Base-by-base conservation (phyloP, 2,113 vertebrate species). In the Ramphastos sulfuratus region DNA sequence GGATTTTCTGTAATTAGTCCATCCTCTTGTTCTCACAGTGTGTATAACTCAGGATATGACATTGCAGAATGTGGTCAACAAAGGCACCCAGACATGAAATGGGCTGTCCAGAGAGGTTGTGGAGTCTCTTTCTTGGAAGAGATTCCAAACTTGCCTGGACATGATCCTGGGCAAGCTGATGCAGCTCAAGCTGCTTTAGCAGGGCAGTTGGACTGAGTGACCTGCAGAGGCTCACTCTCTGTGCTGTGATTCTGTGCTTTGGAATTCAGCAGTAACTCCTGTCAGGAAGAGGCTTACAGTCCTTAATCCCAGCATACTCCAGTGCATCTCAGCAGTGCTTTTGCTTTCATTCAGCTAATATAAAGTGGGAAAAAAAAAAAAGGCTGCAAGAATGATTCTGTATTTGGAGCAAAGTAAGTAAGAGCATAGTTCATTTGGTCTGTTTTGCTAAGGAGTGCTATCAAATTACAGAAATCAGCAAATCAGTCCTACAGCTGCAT, bases 21-120 rank as follows among this genome's bases (percentile, higher is more conserved):
- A 17, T 37, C 31, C 2, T 59, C 17, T 56, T 37, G 12, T 74
- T 64, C 46, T 39, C 35, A 18, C 0, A 1, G 4, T 11, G 19
- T 0, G 2, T 19, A 1, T 55, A 42, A 74, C 23, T 70, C 10
- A 0, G 35, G 66, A 27, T 48, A 21, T 4, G 33, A 16, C 42
- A 33, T 11, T 46, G 37, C 37, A 56, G 65, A 54, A 21, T 12
- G 52, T 21, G 11, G 21, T 54, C 52, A 13, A 12, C 23, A 25
- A 25, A 25, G 24, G 11, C 52, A 54, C 24, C 23, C 6, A 14
- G 11, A 14, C 24, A 54, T 54, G 21, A 23, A 25, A 10, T 12
- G 21, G 52, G 52, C 52, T 54, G 24, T 23, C 52, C 52, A 54
- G 23, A 25, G 52, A 54, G 52, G 12, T 25, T 25, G 52, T 54